Conservation (phyloP, 2,113 vertebrate genomes). For the Centrocercus urophasianus region DNA sequence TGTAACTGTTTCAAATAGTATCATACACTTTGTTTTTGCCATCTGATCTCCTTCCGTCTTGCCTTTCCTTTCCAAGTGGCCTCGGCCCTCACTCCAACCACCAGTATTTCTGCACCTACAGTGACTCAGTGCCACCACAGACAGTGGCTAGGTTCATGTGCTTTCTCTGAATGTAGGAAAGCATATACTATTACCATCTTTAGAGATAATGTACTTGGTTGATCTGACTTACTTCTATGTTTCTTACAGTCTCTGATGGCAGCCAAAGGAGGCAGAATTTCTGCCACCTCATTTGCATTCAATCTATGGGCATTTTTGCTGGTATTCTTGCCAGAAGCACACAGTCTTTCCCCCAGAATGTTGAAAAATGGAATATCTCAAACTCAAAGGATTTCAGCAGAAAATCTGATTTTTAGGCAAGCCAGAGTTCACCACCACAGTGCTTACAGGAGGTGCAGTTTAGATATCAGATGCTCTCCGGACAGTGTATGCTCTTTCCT, state of each 20-base stretch:
- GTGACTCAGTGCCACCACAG: not conserved
- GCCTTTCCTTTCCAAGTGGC: not conserved
- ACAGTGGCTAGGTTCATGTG: not conserved
- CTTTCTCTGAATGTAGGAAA: not conserved
- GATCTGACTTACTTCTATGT: not conserved
- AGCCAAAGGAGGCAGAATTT: not conserved
- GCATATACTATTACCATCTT: not conserved
- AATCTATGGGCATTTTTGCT: not conserved
- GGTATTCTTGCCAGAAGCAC: not conserved
- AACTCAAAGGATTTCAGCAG: not conserved
- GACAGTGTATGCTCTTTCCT: not conserved
- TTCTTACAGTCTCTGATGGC: not conserved
- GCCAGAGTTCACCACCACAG: not conserved
- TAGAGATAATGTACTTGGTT: not conserved
- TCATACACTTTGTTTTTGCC: not conserved
- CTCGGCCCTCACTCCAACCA: not conserved
- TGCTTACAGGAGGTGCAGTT: fast-evolving
- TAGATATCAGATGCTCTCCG: not conserved
- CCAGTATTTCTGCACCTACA: not conserved
- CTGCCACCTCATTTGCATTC: not conserved
- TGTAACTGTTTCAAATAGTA: not conserved
- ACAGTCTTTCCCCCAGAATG: not conserved
- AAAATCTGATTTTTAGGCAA: not conserved
- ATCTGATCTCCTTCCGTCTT: not conserved
- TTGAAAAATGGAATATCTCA: not conserved